phyloP scores from a whole-genome alignment of 2,797 vertebrate species.

The Myotis pilosus region DNA sequence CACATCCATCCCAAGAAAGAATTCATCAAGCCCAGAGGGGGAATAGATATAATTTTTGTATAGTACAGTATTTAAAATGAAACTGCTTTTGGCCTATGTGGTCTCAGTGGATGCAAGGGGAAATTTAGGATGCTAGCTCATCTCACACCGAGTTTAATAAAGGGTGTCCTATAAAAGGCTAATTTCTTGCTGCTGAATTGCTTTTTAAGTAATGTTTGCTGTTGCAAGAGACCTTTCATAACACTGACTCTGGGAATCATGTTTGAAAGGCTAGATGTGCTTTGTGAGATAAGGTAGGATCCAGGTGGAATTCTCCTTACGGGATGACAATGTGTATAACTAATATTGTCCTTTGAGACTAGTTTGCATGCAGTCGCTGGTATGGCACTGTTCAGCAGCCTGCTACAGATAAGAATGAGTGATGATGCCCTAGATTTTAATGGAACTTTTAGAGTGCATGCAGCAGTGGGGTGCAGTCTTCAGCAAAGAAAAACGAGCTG shows the following conservation, averaged over 20 bases:
- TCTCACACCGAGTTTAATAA: slow-evolving; percentile 80
- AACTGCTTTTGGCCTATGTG: slow-evolving; percentile 75
- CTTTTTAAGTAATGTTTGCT: slow-evolving; percentile 82
- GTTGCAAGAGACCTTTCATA: slow-evolving; percentile 72
- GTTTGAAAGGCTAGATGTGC: slow-evolving; percentile 71
- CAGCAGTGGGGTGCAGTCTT: slow-evolving; percentile 83
- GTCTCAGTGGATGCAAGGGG: slow-evolving; percentile 68
- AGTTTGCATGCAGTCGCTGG: slow-evolving; percentile 80
- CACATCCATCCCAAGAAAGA: slow-evolving; percentile 57
- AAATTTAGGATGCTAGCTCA: slow-evolving; percentile 76
- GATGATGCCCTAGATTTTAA: slow-evolving; percentile 88
- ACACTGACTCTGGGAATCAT: slow-evolving; percentile 28
- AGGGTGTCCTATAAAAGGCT: slow-evolving; percentile 80
- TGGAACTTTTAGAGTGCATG: slow-evolving; percentile 83
- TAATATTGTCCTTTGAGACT: slow-evolving; percentile 81
- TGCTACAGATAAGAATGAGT: slow-evolving; percentile 87
- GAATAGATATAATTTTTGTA: slow-evolving; percentile 52
- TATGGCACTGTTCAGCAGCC: slow-evolving; percentile 78
- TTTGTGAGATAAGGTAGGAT: slow-evolving; percentile 66
- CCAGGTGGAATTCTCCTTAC: slow-evolving; percentile 75
- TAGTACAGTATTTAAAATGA: slow-evolving; percentile 80
- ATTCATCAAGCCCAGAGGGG: slow-evolving; percentile 58
- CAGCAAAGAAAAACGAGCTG: slow-evolving; percentile 86
- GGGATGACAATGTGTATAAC: slow-evolving; percentile 73
- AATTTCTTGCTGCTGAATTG: slow-evolving; percentile 82